Evolutionary conservation across 2,113 vertebrate genomes (phyloP), one percentile per base, ranked within the genome.

Genomic region (Pachypanchax playfairii): DNA sequence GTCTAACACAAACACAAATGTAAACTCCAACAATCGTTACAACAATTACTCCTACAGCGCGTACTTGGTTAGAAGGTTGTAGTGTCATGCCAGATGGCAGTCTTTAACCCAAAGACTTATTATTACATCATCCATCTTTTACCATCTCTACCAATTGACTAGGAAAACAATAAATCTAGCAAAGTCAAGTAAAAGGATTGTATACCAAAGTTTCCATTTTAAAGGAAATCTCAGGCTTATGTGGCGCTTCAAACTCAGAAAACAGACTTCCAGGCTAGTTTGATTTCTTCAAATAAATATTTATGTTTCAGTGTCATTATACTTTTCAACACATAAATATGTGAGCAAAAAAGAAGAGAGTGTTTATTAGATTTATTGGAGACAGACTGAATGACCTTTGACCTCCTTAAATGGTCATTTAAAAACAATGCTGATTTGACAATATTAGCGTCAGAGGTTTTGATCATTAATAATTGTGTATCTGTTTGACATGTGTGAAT

Each of bases 121-220:
- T 70, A 80, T 79, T 81, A 52, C 56, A 67, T 75, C 75, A 83
- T 83, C 84, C 70, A 80, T 80, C 75, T 62, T 53, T 71, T 72
- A 85, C 77, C 73, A 58, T 80, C 77, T 59, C 43, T 65, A 75
- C 70, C 75, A 43, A 0, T n/a, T 46, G 70, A 44, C 56, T 59
- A 59, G 44, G 39, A 72, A 72, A 50, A 72, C 28, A 68, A 80
- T 82, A 78, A 76, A 82, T 85, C 66, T 54, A 17, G 46, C 46
- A 68, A 82, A 82, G 51, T 53, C 33, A 47, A 70, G 43, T 75
- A 54, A 73, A 74, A 76, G 31, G 70, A 82, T 84, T 82, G 58
- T 51, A 55, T 25, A 42, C 66, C 72, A 81, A 83, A 75, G 75
- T 83, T 87, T 86, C 71, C 72, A 80, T 79, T 77, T 79, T 65